Evolutionary conservation across 2,113 vertebrate species (phyloP).

Genomic region (Chaetura pelagica): DNA sequence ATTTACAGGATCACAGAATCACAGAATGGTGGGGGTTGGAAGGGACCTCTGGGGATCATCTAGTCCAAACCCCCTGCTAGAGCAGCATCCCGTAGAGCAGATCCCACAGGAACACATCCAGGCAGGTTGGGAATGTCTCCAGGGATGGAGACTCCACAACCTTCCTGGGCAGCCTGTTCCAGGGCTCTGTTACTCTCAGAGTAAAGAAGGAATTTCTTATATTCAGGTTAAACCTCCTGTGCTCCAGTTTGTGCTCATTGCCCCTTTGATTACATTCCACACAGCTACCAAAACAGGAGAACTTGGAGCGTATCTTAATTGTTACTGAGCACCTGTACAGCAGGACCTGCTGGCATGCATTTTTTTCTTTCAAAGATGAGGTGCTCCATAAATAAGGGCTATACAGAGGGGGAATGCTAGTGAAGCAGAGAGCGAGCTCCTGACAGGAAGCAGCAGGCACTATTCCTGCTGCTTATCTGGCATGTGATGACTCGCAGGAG

Average conservation of each 20-base stretch:
- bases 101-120: too few relatives aligned
- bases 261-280: not conserved
- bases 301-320: not conserved
- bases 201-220: too few relatives aligned
- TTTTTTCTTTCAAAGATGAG: not conserved
- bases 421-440: not conserved
- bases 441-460: not conserved
- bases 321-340: not conserved
- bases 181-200: too few relatives aligned
- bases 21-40: too few relatives aligned
- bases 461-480: not conserved
- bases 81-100: too few relatives aligned
- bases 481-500: not conserved
- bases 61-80: too few relatives aligned
- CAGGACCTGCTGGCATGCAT: not conserved
- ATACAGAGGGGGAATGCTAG: not conserved
- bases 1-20: not conserved
- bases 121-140: too few relatives aligned
- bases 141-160: too few relatives aligned
- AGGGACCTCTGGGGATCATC: too few relatives aligned
- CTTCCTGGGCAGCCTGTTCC: too few relatives aligned
- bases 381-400: not conserved
- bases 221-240: too few relatives aligned
- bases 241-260: too few relatives aligned
- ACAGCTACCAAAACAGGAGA: not conserved